phyloP scores from a whole-genome alignment of 2,888 invertebrate genomes.

The Pasiphila rectangulata region DNA sequence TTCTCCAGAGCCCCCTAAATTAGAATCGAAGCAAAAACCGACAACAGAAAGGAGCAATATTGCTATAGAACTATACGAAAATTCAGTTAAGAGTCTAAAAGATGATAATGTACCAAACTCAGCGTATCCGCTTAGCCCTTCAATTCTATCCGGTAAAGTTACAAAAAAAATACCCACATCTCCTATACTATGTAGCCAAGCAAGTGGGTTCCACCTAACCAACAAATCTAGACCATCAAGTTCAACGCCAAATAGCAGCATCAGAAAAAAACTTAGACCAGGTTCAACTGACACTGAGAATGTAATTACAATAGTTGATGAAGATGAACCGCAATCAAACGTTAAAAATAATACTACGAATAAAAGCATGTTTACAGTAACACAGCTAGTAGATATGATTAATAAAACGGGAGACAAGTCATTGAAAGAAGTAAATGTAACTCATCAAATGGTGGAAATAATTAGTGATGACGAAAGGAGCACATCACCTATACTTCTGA shows the following conservation, averaged over 20 bases:
- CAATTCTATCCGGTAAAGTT: slow-evolving; percentile 59
- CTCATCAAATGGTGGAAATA: slow-evolving; percentile 2
- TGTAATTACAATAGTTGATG: slow-evolving; percentile 23
- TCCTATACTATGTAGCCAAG: slow-evolving; percentile 63
- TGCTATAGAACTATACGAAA: background rate
- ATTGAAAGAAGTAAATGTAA: slow-evolving; percentile 4
- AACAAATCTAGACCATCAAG: slow-evolving; percentile 42
- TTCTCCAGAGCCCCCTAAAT: slow-evolving; percentile 31
- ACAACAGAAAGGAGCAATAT: background rate
- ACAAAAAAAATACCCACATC: slow-evolving; percentile 45
- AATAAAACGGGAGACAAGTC: slow-evolving; percentile 50
- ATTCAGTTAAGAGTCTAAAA: slow-evolving; percentile 7
- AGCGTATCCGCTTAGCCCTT: slow-evolving; percentile 54
- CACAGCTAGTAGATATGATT: slow-evolving; percentile 71
- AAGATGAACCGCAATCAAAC: slow-evolving; percentile 28
- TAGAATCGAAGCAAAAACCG: slow-evolving; percentile 1
- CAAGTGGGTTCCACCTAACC: slow-evolving; percentile 48
- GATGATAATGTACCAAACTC: slow-evolving; percentile 21
- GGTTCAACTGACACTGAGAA: slow-evolving; percentile 28
- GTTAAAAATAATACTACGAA: slow-evolving; percentile 40
- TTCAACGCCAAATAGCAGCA: slow-evolving; percentile 43
- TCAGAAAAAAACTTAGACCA: slow-evolving; percentile 42
- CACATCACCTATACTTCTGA: slow-evolving; percentile 62
- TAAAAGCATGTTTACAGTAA: slow-evolving; percentile 70
- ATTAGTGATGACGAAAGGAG: slow-evolving; percentile 45